phyloP scores from a whole-genome alignment of 2,888 invertebrate species.

The Autographa pulchrina region DNA sequence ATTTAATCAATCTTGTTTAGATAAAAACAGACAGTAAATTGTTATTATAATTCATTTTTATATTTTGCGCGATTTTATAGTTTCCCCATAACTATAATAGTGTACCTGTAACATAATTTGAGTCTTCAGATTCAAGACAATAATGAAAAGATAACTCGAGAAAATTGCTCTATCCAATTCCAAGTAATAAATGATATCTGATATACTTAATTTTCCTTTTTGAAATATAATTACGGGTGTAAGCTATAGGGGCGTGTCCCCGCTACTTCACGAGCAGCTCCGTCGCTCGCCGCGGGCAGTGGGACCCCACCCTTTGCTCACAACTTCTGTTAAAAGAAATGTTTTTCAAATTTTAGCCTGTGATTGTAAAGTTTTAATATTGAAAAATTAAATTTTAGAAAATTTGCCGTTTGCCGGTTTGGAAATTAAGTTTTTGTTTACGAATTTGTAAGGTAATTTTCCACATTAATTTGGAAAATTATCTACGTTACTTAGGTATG shows the following conservation, averaged over 20 bases:
- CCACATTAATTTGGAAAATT: too few species aligned
- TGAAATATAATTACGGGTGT: slow-evolving; percentile 15
- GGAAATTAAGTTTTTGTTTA: neutral
- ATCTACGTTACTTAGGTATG: too few species aligned
- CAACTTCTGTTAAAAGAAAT: neutral
- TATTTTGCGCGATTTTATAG: too few species aligned
- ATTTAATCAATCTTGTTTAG: neutral
- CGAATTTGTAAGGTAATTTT: too few species aligned
- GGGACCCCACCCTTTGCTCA: slow-evolving; percentile 58
- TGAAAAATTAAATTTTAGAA: neutral
- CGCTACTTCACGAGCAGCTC: slow-evolving; percentile 61
- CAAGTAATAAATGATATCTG: neutral
- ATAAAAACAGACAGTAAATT: neutral
- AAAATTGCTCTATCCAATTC: neutral
- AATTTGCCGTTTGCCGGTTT: neutral
- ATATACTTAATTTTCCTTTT: slow-evolving; percentile 2
- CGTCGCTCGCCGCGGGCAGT: slow-evolving; percentile 66
- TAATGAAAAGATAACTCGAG: neutral
- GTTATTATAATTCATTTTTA: neutral
- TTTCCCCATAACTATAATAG: neutral
- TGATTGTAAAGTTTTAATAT: neutral
- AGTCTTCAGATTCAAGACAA: neutral
- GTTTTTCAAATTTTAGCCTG: neutral
- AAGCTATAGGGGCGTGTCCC: slow-evolving; percentile 13
- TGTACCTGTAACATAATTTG: neutral